These are phyloP conservation scores for Drosophila busckii DNA, from an alignment of 1,140 invertebrate species.

Conservation along the genomic window DNA sequence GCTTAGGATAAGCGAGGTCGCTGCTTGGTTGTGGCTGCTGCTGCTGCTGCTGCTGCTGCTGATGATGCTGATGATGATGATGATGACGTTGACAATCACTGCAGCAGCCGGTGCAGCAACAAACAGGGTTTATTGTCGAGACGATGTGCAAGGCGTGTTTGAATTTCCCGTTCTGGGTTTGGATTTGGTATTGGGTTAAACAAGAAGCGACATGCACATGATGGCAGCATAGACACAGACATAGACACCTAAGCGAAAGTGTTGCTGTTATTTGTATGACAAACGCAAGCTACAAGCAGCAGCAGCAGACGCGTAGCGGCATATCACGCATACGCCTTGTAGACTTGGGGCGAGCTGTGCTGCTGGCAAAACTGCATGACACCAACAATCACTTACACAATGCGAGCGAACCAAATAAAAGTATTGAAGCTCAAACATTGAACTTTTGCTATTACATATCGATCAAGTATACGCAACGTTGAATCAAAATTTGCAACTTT, in stretches of 20 bases:
- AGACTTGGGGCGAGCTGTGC: conserved; percentile 13
- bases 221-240: conserved; percentile 5
- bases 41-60: neutral
- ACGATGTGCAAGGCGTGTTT: conserved; percentile 40
- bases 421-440: conserved; percentile 40
- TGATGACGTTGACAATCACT: conserved; percentile 61
- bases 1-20: too few relatives aligned
- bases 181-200: conserved; percentile 18
- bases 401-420: conserved; percentile 30
- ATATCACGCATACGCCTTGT: neutral
- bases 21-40: conserved; percentile 1
- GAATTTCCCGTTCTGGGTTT: conserved; percentile 34
- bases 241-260: conserved; percentile 36
- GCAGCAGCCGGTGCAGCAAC: conserved; percentile 25
- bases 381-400: conserved; percentile 55
- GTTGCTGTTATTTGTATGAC: conserved; percentile 51
- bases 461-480: conserved; percentile 69
- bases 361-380: conserved; percentile 43
- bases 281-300: conserved; percentile 38
- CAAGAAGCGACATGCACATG: conserved; percentile 43
- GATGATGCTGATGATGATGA: conserved; percentile 25
- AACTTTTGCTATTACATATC: conserved; percentile 50
- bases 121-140: too few relatives aligned
- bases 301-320: neutral
- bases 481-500: too few relatives aligned